phyloP scores from a whole-genome alignment of 2,888 invertebrate genomes.

The Vanessa cardui region DNA sequence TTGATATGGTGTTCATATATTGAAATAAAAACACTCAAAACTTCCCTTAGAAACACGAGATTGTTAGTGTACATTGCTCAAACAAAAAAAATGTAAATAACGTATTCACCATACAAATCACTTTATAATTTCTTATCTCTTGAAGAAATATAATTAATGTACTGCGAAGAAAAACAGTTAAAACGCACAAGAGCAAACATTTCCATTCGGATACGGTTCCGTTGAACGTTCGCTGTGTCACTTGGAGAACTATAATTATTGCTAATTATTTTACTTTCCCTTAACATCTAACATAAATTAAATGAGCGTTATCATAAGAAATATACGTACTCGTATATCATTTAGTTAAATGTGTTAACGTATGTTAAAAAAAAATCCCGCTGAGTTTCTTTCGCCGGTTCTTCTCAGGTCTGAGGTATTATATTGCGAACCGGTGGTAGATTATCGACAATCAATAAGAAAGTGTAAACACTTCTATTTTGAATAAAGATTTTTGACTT shows the following conservation, averaged over 20 bases:
- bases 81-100: not conserved
- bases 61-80: not conserved
- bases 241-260: conserved; percentile 1
- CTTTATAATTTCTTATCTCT: conserved; percentile 26
- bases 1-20: not conserved
- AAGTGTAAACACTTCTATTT: no score
- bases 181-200: conserved; percentile 22
- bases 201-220: conserved; percentile 17
- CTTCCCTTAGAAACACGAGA: not conserved
- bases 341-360: no score
- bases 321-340: no score
- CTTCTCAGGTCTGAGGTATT: no score
- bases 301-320: no score
- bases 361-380: no score
- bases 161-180: conserved; percentile 39
- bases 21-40: not conserved
- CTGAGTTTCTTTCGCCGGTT: no score
- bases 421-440: no score
- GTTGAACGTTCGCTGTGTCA: conserved; percentile 17
- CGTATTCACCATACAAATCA: conserved; percentile 2
- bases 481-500: no score
- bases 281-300: not conserved
- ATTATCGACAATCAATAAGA: no score
- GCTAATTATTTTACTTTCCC: conserved; percentile 5
- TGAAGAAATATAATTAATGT: conserved; percentile 29